Evolutionary conservation across 1,140 invertebrate species (phyloP).

Genomic region (Mya arenaria): DNA sequence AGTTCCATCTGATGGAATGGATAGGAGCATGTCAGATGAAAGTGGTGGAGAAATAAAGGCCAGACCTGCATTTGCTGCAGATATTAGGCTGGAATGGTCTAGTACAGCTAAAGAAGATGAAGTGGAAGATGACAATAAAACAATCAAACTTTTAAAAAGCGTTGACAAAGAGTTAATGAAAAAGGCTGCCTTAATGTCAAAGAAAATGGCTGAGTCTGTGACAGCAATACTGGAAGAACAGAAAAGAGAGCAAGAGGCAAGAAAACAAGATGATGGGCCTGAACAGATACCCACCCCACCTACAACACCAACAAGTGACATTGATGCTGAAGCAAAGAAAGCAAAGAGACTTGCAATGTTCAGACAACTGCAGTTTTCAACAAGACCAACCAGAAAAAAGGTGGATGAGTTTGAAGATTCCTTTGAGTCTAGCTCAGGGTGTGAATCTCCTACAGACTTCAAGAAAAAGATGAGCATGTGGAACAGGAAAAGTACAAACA

Average conservation of each 20-base stretch:
- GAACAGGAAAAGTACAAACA: constrained; percentile 19
- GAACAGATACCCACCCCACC: neutral
- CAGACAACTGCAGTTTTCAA: constrained; percentile 39
- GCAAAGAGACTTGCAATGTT: constrained; percentile 35
- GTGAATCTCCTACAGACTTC: constrained; percentile 18
- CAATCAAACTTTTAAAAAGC: constrained; percentile 1
- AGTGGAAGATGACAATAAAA: neutral
- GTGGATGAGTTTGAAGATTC: neutral
- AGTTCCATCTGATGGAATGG: neutral
- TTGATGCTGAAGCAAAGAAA: constrained; percentile 20
- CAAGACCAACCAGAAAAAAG: constrained; percentile 36
- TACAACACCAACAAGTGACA: neutral
- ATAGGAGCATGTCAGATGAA: neutral
- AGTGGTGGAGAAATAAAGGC: neutral
- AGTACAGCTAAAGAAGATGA: neutral
- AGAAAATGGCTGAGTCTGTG: constrained; percentile 38
- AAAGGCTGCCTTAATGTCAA: constrained; percentile 48
- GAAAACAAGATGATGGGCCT: neutral
- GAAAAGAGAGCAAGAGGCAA: neutral
- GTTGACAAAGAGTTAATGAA: constrained; percentile 41
- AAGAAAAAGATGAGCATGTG: constrained; percentile 45
- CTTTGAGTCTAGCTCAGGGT: neutral
- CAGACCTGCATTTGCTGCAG: constrained; percentile 24
- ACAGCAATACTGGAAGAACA: constrained; percentile 29
- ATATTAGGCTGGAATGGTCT: constrained; percentile 31